Evolutionary conservation across 1,140 invertebrate genomes (phyloP).

Genomic region (Ctenoplectra terminalis): DNA sequence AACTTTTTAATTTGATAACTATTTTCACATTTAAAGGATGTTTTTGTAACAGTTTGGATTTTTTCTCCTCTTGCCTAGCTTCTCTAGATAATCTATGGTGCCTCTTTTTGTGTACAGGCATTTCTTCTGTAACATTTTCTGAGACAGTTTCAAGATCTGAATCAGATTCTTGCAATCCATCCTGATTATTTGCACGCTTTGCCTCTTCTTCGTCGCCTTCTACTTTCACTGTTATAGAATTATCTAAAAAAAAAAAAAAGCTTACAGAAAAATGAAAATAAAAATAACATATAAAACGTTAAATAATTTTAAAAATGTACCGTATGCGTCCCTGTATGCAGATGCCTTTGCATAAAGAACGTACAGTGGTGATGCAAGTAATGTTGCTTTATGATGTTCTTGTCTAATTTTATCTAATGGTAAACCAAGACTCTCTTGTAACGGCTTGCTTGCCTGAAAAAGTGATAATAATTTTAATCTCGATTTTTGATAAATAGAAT

Average conservation of each 20-base stretch:
- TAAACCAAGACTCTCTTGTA: slow-evolving; percentile 94
- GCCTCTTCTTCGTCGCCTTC: slow-evolving; percentile 93
- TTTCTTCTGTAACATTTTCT: slow-evolving; percentile 82
- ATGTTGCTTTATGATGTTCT: slow-evolving; percentile 89
- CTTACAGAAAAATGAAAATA: slow-evolving; percentile 8
- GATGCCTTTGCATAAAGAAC: slow-evolving; percentile 93
- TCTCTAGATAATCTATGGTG: slow-evolving; percentile 85
- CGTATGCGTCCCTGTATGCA: slow-evolving; percentile 92
- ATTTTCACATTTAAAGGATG: slow-evolving; percentile 89
- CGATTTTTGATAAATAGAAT: background rate
- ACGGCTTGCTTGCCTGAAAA: slow-evolving; percentile 91
- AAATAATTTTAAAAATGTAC: slow-evolving; percentile 74
- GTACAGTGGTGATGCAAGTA: slow-evolving; percentile 93
- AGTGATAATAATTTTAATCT: slow-evolving; percentile 28
- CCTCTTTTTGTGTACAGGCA: slow-evolving; percentile 84
- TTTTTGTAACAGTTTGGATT: slow-evolving; percentile 87
- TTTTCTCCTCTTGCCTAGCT: slow-evolving; percentile 86
- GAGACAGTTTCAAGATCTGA: slow-evolving; percentile 85
- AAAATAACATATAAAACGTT: slow-evolving; percentile 7
- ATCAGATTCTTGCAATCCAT: slow-evolving; percentile 86
- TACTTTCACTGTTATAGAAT: slow-evolving; percentile 84
- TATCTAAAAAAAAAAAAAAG: slow-evolving; percentile 81
- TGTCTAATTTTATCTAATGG: slow-evolving; percentile 90
- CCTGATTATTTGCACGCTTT: slow-evolving; percentile 85
- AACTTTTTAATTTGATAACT: slow-evolving; percentile 84